Conservation (phyloP, 2,888 invertebrate species). For the Abrostola triplasia region DNA sequence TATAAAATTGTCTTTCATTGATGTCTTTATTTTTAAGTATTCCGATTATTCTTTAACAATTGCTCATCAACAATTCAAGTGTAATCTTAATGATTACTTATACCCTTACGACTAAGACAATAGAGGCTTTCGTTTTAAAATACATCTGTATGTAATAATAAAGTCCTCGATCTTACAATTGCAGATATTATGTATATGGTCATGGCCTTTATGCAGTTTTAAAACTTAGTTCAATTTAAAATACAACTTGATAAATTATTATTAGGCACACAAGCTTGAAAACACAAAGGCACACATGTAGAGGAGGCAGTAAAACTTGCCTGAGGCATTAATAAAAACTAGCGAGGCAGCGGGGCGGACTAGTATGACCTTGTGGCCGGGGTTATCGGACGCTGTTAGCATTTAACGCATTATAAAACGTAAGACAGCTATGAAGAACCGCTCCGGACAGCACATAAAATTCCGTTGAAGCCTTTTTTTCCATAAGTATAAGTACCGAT, state of each 20-base stretch:
- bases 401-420: slow-evolving; percentile 85
- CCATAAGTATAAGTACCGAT: slow-evolving; percentile 77
- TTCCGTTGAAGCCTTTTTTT: slow-evolving; percentile 86
- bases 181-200: slow-evolving; percentile 23
- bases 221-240: slow-evolving; percentile 26
- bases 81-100: slow-evolving; percentile 5
- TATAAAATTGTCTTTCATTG: background rate
- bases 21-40: background rate
- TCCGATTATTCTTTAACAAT: background rate
- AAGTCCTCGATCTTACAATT: slow-evolving; percentile 11
- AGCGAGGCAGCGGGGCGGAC: slow-evolving; percentile 70
- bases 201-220: slow-evolving; percentile 21
- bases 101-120: slow-evolving; percentile 1
- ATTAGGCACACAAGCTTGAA: slow-evolving; percentile 44
- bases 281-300: slow-evolving; percentile 45
- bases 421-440: slow-evolving; percentile 84
- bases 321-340: slow-evolving; percentile 70
- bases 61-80: slow-evolving; percentile 1
- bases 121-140: slow-evolving; percentile 16
- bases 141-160: slow-evolving; percentile 6
- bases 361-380: slow-evolving; percentile 82
- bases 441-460: slow-evolving; percentile 82
- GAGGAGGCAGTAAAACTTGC: slow-evolving; percentile 69
- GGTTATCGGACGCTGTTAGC: slow-evolving; percentile 87
- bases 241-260: slow-evolving; percentile 38